phyloP scores from a whole-genome alignment of 1,140 invertebrate species.

The Philotrypesis tridentata region DNA sequence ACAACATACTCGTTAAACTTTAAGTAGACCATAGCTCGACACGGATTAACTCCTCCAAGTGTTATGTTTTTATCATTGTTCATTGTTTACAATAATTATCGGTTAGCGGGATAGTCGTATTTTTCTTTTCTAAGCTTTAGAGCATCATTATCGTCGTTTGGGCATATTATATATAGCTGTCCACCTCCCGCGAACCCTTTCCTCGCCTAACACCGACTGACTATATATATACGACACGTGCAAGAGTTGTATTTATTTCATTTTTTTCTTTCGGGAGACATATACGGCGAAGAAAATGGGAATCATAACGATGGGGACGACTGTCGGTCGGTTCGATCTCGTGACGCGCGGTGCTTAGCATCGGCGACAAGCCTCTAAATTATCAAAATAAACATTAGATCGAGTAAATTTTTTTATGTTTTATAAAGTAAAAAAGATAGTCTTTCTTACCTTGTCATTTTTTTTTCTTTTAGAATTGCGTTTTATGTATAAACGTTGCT shows the following conservation, averaged over 20 bases:
- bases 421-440: slow-evolving; percentile 16
- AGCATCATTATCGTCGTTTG: background rate
- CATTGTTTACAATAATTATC: slow-evolving; percentile 35
- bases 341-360: background rate
- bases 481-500: background rate
- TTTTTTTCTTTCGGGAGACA: too few relatives aligned
- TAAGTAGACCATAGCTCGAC: slow-evolving; percentile 20
- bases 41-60: slow-evolving; percentile 18
- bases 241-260: background rate
- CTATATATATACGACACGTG: too few relatives aligned
- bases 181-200: background rate
- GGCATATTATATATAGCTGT: background rate
- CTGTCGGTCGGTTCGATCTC: slow-evolving; percentile 12
- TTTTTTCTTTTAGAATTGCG: background rate
- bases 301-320: background rate
- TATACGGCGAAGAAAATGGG: too few relatives aligned
- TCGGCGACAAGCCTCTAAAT: background rate
- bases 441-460: background rate
- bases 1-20: slow-evolving; percentile 22
- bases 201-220: background rate
- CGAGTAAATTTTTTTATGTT: background rate
- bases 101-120: slow-evolving; percentile 19
- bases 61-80: slow-evolving; percentile 21
- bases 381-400: background rate
- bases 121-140: background rate